These are phyloP conservation scores for Rhadina sibilatrix DNA, from an alignment of 2,113 vertebrate species.

Conservation along the genomic window DNA sequence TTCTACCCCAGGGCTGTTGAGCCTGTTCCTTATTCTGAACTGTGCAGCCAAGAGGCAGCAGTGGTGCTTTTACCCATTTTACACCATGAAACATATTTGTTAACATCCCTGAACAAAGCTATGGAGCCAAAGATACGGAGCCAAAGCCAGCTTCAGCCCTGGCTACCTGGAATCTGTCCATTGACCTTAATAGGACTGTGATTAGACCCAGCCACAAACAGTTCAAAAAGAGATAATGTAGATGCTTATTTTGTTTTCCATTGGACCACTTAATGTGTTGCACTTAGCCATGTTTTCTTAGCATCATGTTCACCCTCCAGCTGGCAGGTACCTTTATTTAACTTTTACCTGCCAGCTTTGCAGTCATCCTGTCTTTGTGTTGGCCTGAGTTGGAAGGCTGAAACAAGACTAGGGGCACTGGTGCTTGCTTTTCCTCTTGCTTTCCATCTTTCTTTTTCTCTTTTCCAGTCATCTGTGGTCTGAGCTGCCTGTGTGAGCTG, in stretches of 20 bases:
- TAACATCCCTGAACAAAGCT: background rate
- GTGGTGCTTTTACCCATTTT: background rate
- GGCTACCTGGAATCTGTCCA: constrained; percentile 15
- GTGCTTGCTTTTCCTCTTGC: background rate
- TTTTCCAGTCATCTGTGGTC: background rate
- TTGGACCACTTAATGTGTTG: background rate
- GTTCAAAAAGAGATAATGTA: background rate
- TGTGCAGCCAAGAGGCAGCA: background rate
- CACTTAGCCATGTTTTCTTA: background rate
- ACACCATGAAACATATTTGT: background rate
- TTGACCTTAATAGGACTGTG: background rate
- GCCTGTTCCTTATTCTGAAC: background rate
- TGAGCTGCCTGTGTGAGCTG: background rate
- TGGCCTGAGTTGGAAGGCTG: background rate
- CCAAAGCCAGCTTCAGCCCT: background rate
- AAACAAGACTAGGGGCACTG: background rate
- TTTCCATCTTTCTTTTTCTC: background rate
- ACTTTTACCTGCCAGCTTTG: constrained; percentile 13
- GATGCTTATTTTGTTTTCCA: background rate
- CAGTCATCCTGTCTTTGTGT: background rate
- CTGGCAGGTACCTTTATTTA: constrained; percentile 12
- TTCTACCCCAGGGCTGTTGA: background rate
- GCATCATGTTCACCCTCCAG: background rate
- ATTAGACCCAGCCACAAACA: background rate
- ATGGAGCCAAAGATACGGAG: background rate